A percentile compares a stretch with the other conserved stretches of the same genome.
phyloP scores from a whole-genome alignment of 2,797 vertebrate species.

The Pristis pectinata region DNA sequence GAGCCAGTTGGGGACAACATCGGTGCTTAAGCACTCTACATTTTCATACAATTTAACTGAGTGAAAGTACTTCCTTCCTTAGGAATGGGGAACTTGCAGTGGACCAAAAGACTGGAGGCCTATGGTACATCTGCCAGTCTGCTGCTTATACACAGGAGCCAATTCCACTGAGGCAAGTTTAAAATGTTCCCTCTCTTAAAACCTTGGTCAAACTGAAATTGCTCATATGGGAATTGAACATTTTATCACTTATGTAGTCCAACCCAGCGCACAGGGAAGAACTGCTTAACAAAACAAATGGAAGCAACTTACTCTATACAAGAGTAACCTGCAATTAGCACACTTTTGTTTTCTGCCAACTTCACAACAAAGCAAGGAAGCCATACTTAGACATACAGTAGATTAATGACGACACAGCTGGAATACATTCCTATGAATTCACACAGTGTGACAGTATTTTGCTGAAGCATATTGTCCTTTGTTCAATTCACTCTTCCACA shows the following conservation, averaged over 20 bases:
- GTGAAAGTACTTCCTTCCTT: background rate
- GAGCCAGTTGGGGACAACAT: no score
- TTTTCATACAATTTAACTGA: background rate
- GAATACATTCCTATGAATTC: conserved; percentile 22
- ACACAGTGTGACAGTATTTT: conserved; percentile 3
- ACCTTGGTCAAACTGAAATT: background rate
- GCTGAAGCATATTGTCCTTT: conserved; percentile 32
- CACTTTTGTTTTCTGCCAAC: conserved; percentile 18
- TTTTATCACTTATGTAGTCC: background rate
- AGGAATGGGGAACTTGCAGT: background rate
- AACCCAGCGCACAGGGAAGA: background rate
- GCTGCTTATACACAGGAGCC: background rate
- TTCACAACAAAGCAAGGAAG: background rate
- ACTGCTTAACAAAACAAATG: background rate
- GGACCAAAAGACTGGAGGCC: background rate
- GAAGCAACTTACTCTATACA: background rate
- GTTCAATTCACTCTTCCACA: background rate
- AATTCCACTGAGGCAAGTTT: background rate
- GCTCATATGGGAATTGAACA: background rate
- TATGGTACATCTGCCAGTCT: background rate
- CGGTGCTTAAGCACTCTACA: no score
- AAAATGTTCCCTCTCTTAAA: conserved; percentile 11
- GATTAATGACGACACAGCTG: background rate
- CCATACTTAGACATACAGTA: background rate
- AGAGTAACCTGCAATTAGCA: conserved; percentile 12